Conservation (phyloP, 2,113 vertebrate genomes). For the Leucopternis melanops region DNA sequence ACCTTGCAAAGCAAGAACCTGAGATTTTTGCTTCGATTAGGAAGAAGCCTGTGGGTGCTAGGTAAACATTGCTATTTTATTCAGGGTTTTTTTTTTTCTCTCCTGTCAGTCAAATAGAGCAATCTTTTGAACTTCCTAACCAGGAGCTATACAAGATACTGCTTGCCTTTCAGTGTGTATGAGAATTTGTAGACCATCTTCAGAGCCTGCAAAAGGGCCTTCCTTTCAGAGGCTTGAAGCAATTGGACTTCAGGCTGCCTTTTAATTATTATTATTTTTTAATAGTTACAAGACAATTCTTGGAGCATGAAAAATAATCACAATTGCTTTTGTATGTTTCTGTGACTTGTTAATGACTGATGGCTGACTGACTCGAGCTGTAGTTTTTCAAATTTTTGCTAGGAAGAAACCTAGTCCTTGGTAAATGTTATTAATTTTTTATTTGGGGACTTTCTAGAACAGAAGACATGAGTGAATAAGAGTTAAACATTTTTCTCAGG, state of each 20-base stretch:
- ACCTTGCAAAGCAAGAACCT: too few relatives aligned
- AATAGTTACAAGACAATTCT: background rate
- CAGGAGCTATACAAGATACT: background rate
- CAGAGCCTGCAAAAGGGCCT: background rate
- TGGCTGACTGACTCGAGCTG: background rate
- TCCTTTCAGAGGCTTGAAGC: background rate
- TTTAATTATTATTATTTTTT: background rate
- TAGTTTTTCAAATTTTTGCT: background rate
- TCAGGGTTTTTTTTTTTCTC: background rate
- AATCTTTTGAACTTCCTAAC: background rate
- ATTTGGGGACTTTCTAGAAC: background rate
- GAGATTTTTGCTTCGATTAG: too few relatives aligned
- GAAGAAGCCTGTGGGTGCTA: background rate
- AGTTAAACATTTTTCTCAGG: background rate
- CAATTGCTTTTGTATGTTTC: background rate
- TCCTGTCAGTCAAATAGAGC: background rate
- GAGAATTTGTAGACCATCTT: background rate
- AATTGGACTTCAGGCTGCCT: background rate
- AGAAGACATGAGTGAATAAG: background rate
- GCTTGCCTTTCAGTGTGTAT: background rate
- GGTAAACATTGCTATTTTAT: background rate
- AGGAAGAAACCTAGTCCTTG: constrained; percentile 18
- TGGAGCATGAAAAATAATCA: background rate
- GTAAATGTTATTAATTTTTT: background rate
- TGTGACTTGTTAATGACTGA: background rate